phyloP scores from a whole-genome alignment of 2,113 vertebrate genomes.

The Epinephelus moara region DNA sequence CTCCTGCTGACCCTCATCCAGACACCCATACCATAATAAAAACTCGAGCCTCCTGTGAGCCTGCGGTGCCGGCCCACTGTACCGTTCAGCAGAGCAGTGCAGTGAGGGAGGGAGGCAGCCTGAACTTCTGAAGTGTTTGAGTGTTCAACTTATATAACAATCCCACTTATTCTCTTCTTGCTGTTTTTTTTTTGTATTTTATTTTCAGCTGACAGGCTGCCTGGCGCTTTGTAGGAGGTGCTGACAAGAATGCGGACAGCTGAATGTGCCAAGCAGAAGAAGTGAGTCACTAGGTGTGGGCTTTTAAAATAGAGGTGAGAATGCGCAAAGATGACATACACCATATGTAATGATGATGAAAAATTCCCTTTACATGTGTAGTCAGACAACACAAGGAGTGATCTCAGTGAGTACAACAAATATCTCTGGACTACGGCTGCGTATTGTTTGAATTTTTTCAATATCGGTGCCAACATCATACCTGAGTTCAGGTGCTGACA shows the following conservation, averaged over 20 bases:
- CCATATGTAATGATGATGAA: constrained; percentile 69
- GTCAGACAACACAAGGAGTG: constrained; percentile 28
- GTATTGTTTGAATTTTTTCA: not conserved
- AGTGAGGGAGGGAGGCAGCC: constrained; percentile 48
- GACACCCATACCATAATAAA: constrained; percentile 67
- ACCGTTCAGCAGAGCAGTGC: constrained; percentile 23
- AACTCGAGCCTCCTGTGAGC: constrained; percentile 59
- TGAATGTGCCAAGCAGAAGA: constrained; percentile 79
- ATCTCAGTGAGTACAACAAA: constrained; percentile 1
- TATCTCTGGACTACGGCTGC: not conserved
- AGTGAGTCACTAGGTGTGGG: constrained; percentile 81
- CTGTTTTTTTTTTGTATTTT: constrained; percentile 12
- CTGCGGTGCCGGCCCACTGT: constrained; percentile 39
- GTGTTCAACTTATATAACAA: constrained; percentile 82
- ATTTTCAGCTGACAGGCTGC: constrained; percentile 72
- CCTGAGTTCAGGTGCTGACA: not conserved
- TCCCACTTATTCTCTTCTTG: constrained; percentile 72
- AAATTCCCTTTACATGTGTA: constrained; percentile 39
- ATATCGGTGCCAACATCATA: not conserved
- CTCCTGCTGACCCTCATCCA: constrained; percentile 65
- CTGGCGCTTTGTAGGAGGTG: constrained; percentile 79
- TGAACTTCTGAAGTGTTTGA: constrained; percentile 65
- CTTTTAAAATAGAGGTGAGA: constrained; percentile 83
- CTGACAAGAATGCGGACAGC: constrained; percentile 82
- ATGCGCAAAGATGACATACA: constrained; percentile 71